Conservation (phyloP, 2,797 vertebrate genomes). For the Netta rufina region DNA sequence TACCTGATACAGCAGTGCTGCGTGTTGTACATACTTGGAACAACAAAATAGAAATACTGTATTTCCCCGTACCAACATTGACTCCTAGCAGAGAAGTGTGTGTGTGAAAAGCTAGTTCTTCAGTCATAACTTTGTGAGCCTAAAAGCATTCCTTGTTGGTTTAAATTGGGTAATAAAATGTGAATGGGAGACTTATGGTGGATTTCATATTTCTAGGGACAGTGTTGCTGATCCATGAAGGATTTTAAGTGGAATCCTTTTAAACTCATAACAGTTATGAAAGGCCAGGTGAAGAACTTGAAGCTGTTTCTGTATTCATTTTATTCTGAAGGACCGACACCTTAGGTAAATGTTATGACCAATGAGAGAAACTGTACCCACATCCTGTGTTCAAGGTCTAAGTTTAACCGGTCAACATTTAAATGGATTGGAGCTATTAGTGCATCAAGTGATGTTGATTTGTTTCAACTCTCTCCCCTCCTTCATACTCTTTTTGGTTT, state of each 20-base stretch:
- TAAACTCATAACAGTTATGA: constrained; percentile 88
- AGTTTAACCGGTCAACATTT: constrained; percentile 75
- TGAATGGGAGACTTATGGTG: constrained; percentile 21
- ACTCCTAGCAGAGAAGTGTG: constrained; percentile 86
- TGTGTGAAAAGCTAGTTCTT: constrained; percentile 84
- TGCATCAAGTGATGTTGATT: constrained; percentile 82
- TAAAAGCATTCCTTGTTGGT: constrained; percentile 88
- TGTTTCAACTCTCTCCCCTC: constrained; percentile 75
- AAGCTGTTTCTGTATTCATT: constrained; percentile 85
- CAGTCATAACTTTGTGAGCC: constrained; percentile 84
- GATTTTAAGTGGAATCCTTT: constrained; percentile 83
- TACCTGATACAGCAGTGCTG: constrained; percentile 87
- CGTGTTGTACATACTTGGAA: constrained; percentile 95
- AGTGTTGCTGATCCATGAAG: constrained; percentile 61
- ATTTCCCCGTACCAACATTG: constrained; percentile 83
- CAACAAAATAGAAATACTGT: constrained; percentile 85
- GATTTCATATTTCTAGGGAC: constrained; percentile 51
- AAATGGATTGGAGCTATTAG: constrained; percentile 85
- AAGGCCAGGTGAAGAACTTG: constrained; percentile 82
- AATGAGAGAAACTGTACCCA: constrained; percentile 72
- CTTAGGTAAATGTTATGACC: constrained; percentile 78
- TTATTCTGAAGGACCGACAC: constrained; percentile 86
- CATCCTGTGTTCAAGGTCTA: constrained; percentile 78
- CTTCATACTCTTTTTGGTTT: constrained; percentile 86
- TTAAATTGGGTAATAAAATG: constrained; percentile 78